These are phyloP conservation scores for Idaea aversata DNA, from an alignment of 2,888 invertebrate species.

Conservation along the genomic window DNA sequence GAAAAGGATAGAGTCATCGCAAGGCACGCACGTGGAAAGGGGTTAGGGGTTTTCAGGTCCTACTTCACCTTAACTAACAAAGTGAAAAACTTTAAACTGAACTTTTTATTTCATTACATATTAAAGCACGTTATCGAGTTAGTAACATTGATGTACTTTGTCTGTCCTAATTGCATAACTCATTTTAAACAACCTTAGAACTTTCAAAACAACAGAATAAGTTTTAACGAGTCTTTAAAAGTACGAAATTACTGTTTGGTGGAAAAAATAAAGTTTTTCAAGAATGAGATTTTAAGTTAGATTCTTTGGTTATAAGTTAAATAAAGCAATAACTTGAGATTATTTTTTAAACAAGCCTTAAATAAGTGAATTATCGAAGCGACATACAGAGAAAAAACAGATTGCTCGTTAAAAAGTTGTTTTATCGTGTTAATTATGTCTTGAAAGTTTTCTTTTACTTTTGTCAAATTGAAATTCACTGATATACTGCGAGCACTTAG, in stretches of 20 bases:
- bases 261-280: not conserved
- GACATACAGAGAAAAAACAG: not conserved
- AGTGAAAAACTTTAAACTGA: not conserved
- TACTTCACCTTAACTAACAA: not conserved
- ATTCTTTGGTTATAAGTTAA: not conserved
- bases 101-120: not conserved
- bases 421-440: not conserved
- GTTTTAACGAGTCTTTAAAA: slow-evolving; percentile 5
- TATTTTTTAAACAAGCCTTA: not conserved
- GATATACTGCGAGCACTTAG: too few species aligned
- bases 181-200: slow-evolving; percentile 6
- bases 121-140: not conserved
- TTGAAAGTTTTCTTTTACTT: not conserved
- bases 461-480: not conserved
- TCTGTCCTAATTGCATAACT: slow-evolving; percentile 1
- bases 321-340: not conserved
- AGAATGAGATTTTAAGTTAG: not conserved
- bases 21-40: too few species aligned
- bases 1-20: too few species aligned
- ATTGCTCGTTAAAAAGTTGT: not conserved
- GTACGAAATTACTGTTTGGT: slow-evolving; percentile 3
- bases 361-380: not conserved
- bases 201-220: slow-evolving; percentile 5
- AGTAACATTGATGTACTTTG: slow-evolving; percentile 16
- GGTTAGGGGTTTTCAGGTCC: too few species aligned